Evolutionary conservation across 2,888 invertebrate genomes (phyloP).

Genomic region (Chironomus riparius): DNA sequence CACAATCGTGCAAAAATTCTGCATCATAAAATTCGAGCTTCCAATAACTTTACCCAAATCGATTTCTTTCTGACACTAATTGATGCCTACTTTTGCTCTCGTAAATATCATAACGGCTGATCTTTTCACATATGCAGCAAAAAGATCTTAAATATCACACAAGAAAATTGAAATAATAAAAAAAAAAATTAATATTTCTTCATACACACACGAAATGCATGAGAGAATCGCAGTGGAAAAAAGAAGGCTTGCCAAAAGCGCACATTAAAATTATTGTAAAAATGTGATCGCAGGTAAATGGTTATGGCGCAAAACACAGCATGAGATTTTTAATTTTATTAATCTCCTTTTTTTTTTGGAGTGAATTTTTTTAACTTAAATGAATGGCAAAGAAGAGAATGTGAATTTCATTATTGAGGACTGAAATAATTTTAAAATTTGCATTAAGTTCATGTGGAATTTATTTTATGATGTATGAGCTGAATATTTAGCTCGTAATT

Average conservation of each 20-base stretch:
- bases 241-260: not conserved
- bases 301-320: not conserved
- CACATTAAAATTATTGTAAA: not conserved
- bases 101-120: not conserved
- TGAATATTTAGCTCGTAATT: too few species aligned
- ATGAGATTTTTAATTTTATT: not conserved
- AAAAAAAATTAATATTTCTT: too few species aligned
- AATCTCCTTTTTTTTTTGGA: not conserved
- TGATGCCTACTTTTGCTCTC: not conserved
- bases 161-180: too few species aligned
- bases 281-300: not conserved
- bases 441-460: too few species aligned
- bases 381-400: too few species aligned
- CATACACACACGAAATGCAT: not conserved
- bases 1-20: too few species aligned
- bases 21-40: too few species aligned
- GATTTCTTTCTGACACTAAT: not conserved
- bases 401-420: too few species aligned
- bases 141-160: too few species aligned
- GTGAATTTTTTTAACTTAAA: too few species aligned
- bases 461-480: too few species aligned
- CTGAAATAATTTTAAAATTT: too few species aligned
- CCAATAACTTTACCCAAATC: not conserved
- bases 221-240: not conserved
- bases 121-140: not conserved